Evolutionary conservation across 2,888 invertebrate genomes (phyloP).

Genomic region (Tuberolachnus salignus): DNA sequence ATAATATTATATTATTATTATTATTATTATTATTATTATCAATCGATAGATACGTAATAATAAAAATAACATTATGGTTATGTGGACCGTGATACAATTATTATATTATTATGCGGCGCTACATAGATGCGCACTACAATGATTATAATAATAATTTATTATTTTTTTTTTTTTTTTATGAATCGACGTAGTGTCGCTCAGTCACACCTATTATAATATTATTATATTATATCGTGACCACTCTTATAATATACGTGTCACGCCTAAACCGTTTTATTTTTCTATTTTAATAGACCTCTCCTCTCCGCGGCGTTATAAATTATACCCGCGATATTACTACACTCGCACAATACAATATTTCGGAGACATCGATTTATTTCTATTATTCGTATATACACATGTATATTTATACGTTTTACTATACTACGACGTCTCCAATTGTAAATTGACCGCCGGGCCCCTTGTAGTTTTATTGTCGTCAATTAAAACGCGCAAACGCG

Average conservation of each 20-base stretch:
- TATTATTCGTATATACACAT: not conserved
- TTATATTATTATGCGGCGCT: conserved; percentile 6
- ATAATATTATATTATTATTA: not conserved
- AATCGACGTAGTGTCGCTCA: too few relatives aligned
- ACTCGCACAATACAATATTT: conserved; percentile 18
- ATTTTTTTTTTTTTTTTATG: too few relatives aligned
- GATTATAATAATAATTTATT: too few relatives aligned
- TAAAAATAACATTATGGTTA: conserved; percentile 1
- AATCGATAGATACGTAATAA: not conserved
- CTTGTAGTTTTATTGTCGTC: conserved; percentile 2
- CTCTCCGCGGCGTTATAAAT: not conserved
- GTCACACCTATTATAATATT: too few relatives aligned
- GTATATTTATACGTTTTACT: not conserved
- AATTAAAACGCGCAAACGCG: conserved; percentile 2
- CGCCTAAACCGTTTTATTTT: conserved; percentile 18
- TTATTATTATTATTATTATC: not conserved
- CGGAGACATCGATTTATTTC: not conserved
- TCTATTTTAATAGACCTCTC: not conserved
- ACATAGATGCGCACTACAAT: not conserved
- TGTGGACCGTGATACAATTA: conserved; percentile 11
- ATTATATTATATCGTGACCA: not conserved
- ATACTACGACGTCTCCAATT: not conserved
- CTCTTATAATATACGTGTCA: not conserved
- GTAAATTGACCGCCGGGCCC: not conserved
- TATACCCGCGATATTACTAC: not conserved